These are phyloP conservation scores for Calliphora vomitoria DNA, from an alignment of 2,888 invertebrate genomes.

Conservation along the genomic window DNA sequence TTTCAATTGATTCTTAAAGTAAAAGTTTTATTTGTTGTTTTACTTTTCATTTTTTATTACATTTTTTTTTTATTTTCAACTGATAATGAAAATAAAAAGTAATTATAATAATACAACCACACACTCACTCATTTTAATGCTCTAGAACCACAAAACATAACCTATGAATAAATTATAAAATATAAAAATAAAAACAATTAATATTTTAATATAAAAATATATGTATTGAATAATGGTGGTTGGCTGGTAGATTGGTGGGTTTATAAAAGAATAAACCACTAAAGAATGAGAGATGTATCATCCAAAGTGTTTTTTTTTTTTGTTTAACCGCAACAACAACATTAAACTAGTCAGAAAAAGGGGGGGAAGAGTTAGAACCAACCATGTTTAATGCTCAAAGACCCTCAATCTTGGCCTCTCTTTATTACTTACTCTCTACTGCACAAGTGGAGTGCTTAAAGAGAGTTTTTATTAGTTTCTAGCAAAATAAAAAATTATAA, in stretches of 20 bases:
- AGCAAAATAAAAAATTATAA: neutral
- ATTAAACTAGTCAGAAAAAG: neutral
- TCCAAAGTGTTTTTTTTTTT: neutral
- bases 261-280: neutral
- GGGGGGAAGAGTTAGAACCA: too few relatives aligned
- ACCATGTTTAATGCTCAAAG: too few relatives aligned
- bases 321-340: constrained; percentile 19
- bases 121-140: neutral
- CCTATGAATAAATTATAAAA: constrained; percentile 29
- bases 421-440: neutral
- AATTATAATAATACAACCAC: constrained; percentile 35
- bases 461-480: too few relatives aligned
- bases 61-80: neutral
- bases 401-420: neutral
- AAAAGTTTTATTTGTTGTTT: constrained; percentile 16
- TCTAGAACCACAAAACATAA: constrained; percentile 35
- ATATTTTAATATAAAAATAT: neutral
- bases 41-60: neutral
- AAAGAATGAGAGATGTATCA: neutral
- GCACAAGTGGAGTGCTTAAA: too few relatives aligned
- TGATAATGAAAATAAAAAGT: constrained; percentile 30
- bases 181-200: constrained; percentile 16
- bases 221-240: constrained; percentile 4
- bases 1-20: neutral
- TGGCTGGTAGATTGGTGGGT: neutral